Base-by-base conservation (phyloP, 2,797 vertebrate species). In the Brachymystax lenok region DNA sequence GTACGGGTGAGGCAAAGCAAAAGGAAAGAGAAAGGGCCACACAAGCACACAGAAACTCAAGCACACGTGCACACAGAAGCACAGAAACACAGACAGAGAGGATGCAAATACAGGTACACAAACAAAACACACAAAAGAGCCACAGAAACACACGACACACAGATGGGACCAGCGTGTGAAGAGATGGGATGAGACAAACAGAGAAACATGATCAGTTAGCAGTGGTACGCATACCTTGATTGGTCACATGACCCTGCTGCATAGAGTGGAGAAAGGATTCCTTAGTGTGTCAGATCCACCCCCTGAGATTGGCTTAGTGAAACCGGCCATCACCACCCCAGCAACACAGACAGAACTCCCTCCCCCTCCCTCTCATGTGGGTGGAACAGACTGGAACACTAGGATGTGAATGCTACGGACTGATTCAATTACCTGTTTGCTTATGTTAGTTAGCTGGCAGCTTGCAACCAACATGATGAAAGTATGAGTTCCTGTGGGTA, bases 381-480 rank as follows among this genome's bases (percentile, higher is more conserved):
- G 33, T 66, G 73, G 16, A 76, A 40, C 74, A 79, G 61, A 17
- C 81, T 69, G 70, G 30, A 71, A 71, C 66, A 80, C 1, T 19
- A 51, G 14, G 50, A 63, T 64, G 16, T 75, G 73, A 72, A 6
- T 56, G 66, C 19, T 24, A 71, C 75, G 72, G 35, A 66, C 19
- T 69, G 66, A 73, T 61, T 51, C 64, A 68, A 71, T 78, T 73
- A 86, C 67, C 74, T 52, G 64, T 74, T 73, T 69, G 75, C 7
- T 46, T 68, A n/a, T 40, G 77, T 88, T 87, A 89, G 87, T 87
- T 69, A 50, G 72, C 33, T 88, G 88, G 40, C 0, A 13, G 87
- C 33, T 46, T 54, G 56, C 79, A 71, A 71, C 71, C 64, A 56
- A 74, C 78, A 80, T 50, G 12, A 83, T 78, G 73, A 68, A 77